Evolutionary conservation across 2,113 vertebrate genomes (phyloP).

Genomic region (Regulus satrapa): DNA sequence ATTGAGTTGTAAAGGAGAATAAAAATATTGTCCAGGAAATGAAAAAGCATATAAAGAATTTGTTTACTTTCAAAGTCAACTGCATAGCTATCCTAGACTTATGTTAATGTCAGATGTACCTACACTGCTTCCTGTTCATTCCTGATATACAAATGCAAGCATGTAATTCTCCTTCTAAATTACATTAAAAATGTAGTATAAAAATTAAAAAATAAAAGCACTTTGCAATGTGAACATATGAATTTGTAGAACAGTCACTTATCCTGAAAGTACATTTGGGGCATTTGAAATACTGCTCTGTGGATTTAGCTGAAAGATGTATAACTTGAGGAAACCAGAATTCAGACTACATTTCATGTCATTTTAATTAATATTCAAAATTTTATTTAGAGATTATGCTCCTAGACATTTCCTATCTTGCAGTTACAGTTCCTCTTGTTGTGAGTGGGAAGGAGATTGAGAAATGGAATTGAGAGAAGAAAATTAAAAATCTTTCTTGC

Average conservation of each 20-base stretch:
- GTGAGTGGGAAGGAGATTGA: background rate
- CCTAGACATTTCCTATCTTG: background rate
- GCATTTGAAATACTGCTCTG: background rate
- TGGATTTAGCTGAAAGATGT: background rate
- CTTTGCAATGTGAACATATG: background rate
- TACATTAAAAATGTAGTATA: background rate
- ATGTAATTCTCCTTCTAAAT: background rate
- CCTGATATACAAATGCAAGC: background rate
- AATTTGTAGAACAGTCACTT: background rate
- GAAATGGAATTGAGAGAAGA: background rate
- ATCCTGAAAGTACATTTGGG: background rate
- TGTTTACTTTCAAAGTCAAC: conserved; percentile 21
- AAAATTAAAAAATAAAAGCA: background rate
- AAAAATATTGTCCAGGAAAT: background rate
- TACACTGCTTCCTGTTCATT: background rate
- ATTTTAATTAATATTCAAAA: background rate
- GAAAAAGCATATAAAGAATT: background rate
- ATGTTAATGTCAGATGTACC: background rate
- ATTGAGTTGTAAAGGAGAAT: background rate
- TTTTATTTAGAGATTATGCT: background rate
- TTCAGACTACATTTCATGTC: background rate
- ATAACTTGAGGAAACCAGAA: background rate
- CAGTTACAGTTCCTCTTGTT: background rate
- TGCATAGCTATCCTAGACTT: background rate
- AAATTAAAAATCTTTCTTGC: background rate